Conservation (phyloP, 2,888 invertebrate genomes). For the Diaprepes abbreviatus region DNA sequence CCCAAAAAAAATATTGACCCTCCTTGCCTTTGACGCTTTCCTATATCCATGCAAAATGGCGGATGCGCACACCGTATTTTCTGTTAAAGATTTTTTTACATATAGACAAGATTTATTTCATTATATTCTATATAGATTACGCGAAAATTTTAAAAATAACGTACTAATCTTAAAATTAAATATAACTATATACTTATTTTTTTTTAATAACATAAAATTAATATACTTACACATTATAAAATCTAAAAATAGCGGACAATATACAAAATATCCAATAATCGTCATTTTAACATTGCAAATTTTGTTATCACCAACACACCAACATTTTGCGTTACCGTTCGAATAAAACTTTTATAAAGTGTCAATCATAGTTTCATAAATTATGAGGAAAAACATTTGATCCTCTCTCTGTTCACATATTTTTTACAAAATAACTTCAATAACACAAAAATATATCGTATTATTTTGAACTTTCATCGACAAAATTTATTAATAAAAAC, state of each 20-base stretch:
- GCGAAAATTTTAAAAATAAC: neutral
- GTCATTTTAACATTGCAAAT: neutral
- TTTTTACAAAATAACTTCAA: too few species aligned
- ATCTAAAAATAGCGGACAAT: neutral
- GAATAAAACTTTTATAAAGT: neutral
- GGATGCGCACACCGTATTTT: neutral
- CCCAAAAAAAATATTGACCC: too few species aligned
- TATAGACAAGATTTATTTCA: too few species aligned
- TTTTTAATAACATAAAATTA: neutral
- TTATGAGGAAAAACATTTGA: too few species aligned
- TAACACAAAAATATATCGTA: too few species aligned
- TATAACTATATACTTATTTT: too few species aligned
- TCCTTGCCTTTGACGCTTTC: neutral
- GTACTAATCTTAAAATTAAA: neutral
- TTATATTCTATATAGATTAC: too few species aligned
- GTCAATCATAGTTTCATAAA: neutral
- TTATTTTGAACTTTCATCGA: neutral
- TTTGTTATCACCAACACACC: neutral
- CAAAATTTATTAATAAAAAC: neutral
- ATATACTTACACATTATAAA: slow-evolving; percentile 13
- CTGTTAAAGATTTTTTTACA: neutral
- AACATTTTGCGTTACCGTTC: neutral
- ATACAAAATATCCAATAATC: neutral
- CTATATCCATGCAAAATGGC: neutral
- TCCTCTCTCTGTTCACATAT: too few species aligned